phyloP scores from a whole-genome alignment of 53 echinoderm and acorn worm genomes.

The Echinarachnius parma region DNA sequence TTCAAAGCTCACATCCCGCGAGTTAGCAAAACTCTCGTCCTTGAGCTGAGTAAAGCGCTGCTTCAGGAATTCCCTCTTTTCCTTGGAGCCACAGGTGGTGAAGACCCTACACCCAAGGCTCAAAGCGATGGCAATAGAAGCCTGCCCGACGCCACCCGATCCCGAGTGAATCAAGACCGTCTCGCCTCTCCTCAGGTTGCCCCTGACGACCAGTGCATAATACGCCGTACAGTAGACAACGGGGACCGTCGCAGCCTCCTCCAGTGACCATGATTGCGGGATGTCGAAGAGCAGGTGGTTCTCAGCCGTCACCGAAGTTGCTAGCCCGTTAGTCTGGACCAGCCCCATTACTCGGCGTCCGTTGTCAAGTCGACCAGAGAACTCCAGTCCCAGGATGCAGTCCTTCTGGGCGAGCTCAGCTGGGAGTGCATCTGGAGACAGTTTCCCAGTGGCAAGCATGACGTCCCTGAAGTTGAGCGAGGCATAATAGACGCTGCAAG shows the following conservation, averaged over 20 bases:
- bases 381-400: constrained; percentile 78
- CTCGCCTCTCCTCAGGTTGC: constrained; percentile 72
- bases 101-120: constrained; percentile 72
- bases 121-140: constrained; percentile 72
- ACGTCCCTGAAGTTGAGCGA: constrained; percentile 86
- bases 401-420: constrained; percentile 76
- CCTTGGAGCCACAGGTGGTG: constrained; percentile 77
- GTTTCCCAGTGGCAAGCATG: constrained; percentile 87
- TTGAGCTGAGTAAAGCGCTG: constrained; percentile 54
- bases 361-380: constrained; percentile 64
- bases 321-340: constrained; percentile 71
- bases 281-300: constrained; percentile 67
- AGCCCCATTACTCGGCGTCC: constrained; percentile 78
- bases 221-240: constrained; percentile 82
- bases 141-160: constrained; percentile 81
- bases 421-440: constrained; percentile 78
- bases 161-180: constrained; percentile 81
- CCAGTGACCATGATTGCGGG: constrained; percentile 62
- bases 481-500: constrained; percentile 68
- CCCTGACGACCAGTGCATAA: constrained; percentile 75
- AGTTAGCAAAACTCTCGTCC: constrained; percentile 72
- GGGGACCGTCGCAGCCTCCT: constrained; percentile 77
- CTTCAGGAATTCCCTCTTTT: constrained; percentile 70
- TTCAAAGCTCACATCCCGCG: constrained; percentile 72
- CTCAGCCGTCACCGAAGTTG: constrained; percentile 65